A percentile compares a stretch with the other conserved stretches of the same genome.
Conservation (phyloP, 2,888 invertebrate species). For the Eremobia ochroleuca region DNA sequence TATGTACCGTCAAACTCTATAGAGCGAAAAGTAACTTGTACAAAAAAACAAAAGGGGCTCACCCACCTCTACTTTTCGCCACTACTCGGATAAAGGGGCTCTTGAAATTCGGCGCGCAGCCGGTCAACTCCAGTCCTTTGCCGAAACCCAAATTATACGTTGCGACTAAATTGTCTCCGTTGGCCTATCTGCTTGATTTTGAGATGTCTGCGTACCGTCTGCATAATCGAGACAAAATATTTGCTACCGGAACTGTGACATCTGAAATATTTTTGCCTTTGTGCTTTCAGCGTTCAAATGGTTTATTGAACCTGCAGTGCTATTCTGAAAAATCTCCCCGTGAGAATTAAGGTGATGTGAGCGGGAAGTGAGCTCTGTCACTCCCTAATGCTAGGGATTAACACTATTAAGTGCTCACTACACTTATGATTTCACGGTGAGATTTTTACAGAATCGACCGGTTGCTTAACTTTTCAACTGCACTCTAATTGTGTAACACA, state of each 20-base stretch:
- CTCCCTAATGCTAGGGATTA: no score
- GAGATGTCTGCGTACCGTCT: constrained; percentile 79
- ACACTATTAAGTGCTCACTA: no score
- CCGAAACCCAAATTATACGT: constrained; percentile 84
- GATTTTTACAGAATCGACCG: no score
- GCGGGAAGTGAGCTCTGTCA: no score
- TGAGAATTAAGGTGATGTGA: no score
- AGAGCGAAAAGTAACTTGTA: constrained; percentile 18
- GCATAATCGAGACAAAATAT: constrained; percentile 52
- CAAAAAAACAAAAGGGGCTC: constrained; percentile 47
- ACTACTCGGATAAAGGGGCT: constrained; percentile 60
- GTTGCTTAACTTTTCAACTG: no score
- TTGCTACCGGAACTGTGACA: not conserved
- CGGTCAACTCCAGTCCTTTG: constrained; percentile 77
- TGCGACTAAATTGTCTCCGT: constrained; percentile 84
- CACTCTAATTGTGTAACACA: no score
- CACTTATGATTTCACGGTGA: no score
- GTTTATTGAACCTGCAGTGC: not conserved
- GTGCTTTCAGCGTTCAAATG: not conserved
- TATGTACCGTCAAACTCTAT: constrained; percentile 13
- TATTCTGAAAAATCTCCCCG: no score
- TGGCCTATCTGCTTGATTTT: constrained; percentile 79
- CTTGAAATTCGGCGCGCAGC: constrained; percentile 81
- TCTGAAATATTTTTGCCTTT: not conserved
- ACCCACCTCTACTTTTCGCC: constrained; percentile 47